These are phyloP conservation scores for Caenorhabditis sp. DNA, from an alignment of 2,888 invertebrate species.

Conservation along the genomic window DNA sequence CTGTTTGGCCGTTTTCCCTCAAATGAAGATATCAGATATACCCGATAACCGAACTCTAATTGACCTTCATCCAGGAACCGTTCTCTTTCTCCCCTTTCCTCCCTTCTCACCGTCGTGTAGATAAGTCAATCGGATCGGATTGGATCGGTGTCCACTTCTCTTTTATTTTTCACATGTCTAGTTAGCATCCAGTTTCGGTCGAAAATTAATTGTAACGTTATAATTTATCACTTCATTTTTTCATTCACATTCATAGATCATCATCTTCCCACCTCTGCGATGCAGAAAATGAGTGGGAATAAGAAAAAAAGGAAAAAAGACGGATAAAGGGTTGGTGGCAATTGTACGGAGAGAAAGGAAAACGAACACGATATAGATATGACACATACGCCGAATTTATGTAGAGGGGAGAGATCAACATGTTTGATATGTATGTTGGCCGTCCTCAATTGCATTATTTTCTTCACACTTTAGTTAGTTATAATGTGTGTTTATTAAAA, in stretches of 20 bases:
- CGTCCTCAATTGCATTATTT: constrained; percentile 53
- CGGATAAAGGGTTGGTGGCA: not conserved
- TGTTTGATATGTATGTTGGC: constrained; percentile 63
- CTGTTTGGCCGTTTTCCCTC: too few relatives aligned
- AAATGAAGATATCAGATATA: constrained; percentile 37
- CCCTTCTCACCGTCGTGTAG: constrained; percentile 31
- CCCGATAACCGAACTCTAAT: constrained; percentile 27
- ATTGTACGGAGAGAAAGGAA: constrained; percentile 6
- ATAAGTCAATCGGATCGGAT: constrained; percentile 26
- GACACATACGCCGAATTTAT: constrained; percentile 26
- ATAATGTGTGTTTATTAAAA: too few relatives aligned
- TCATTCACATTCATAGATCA: constrained; percentile 24
- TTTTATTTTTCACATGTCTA: constrained; percentile 17
- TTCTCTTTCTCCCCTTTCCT: constrained; percentile 12
- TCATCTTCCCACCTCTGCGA: constrained; percentile 26
- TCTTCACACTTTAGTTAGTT: constrained; percentile 47
- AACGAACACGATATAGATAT: constrained; percentile 53
- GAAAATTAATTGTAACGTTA: constrained; percentile 8
- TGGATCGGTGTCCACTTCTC: constrained; percentile 9
- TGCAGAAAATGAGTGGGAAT: not conserved
- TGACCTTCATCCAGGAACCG: constrained; percentile 48
- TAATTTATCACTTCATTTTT: constrained; percentile 49
- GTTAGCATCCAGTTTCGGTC: constrained; percentile 32
- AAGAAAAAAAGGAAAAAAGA: not conserved
- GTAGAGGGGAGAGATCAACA: constrained; percentile 52